phyloP scores from a whole-genome alignment of 2,888 invertebrate genomes.

The Celastrina argiolus region DNA sequence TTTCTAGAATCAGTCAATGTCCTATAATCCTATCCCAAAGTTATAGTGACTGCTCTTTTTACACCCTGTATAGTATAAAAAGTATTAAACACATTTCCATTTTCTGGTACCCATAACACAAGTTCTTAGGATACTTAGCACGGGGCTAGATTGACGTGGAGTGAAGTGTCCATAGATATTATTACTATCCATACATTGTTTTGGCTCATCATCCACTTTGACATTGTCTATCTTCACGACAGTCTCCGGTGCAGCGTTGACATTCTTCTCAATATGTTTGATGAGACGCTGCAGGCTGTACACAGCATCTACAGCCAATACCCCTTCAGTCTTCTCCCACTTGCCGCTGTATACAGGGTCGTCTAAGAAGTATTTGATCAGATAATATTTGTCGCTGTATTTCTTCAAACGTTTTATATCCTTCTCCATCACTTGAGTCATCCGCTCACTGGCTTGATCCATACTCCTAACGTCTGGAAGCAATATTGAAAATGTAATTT shows the following conservation, averaged over 20 bases:
- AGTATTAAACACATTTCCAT: too few species aligned
- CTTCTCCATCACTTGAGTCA: constrained; percentile 55
- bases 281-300: constrained; percentile 52
- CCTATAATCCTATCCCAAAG: too few species aligned
- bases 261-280: constrained; percentile 48
- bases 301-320: constrained; percentile 48
- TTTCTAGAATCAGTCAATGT: too few species aligned
- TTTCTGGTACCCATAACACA: too few species aligned
- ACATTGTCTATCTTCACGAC: constrained; percentile 23
- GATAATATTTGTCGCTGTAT: constrained; percentile 50
- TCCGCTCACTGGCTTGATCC: constrained; percentile 48
- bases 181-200: constrained; percentile 19
- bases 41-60: too few species aligned
- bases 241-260: constrained; percentile 37
- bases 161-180: too few species aligned
- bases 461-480: constrained; percentile 53
- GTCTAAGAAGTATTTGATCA: constrained; percentile 57
- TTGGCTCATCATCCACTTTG: constrained; percentile 30
- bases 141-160: too few species aligned
- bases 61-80: too few species aligned
- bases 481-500: background rate
- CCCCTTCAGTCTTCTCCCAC: constrained; percentile 48
- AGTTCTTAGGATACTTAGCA: too few species aligned
- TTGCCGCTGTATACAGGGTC: constrained; percentile 49
- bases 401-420: constrained; percentile 53